These are phyloP conservation scores for Emberiza fucata DNA, from an alignment of 2,113 vertebrate genomes.

Conservation along the genomic window DNA sequence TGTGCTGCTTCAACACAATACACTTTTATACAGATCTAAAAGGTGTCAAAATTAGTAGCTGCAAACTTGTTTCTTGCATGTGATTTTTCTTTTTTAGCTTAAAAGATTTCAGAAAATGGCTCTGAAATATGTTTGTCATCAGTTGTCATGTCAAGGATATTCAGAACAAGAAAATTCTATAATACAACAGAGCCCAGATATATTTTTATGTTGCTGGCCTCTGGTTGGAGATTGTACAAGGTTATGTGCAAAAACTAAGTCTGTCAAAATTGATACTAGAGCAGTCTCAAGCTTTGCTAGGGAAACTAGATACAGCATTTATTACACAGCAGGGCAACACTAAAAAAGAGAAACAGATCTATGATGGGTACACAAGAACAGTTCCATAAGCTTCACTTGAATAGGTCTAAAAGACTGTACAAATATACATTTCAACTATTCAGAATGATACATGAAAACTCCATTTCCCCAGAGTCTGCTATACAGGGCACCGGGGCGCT, in stretches of 20 bases:
- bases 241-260: constrained; percentile 91
- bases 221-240: constrained; percentile 86
- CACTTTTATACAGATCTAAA: constrained; percentile 84
- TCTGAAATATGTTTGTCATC: constrained; percentile 79
- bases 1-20: constrained; percentile 84
- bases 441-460: constrained; percentile 87
- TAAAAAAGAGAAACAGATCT: constrained; percentile 85
- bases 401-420: constrained; percentile 99
- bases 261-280: constrained; percentile 88
- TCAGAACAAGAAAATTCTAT: constrained; percentile 82
- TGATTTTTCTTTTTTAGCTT: constrained; percentile 75
- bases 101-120: constrained; percentile 81
- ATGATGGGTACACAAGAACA: constrained; percentile 87
- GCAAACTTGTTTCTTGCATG: constrained; percentile 80
- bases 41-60: constrained; percentile 83
- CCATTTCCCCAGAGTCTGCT: constrained; percentile 76
- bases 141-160: constrained; percentile 79
- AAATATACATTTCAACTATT: constrained; percentile 96
- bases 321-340: constrained; percentile 94
- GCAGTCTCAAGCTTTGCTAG: constrained; percentile 89
- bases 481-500: constrained; percentile 43
- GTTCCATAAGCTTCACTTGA: constrained; percentile 86
- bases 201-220: constrained; percentile 78
- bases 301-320: constrained; percentile 91
- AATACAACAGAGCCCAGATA: constrained; percentile 83